Conservation (phyloP, 2,888 invertebrate genomes). For the Tipula confusa region DNA sequence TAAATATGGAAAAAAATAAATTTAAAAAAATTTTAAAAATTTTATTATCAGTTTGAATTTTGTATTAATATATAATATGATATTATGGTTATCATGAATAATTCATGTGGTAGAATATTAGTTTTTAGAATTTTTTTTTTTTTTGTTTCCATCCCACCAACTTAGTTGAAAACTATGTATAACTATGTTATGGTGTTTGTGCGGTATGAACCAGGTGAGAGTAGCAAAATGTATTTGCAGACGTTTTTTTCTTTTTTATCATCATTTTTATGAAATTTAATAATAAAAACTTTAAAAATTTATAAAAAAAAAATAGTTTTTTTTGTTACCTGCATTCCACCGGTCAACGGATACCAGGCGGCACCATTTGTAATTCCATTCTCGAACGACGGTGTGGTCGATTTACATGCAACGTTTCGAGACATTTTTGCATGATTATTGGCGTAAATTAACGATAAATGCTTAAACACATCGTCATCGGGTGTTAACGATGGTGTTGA, state of each 20-base stretch:
- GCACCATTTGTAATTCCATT: slow-evolving; percentile 94
- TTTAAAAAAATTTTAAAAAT: too few species aligned
- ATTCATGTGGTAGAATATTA: slow-evolving; percentile 12
- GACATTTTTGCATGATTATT: slow-evolving; percentile 87
- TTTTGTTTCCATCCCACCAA: not conserved
- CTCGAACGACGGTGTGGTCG: slow-evolving; percentile 69
- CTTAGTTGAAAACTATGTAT: not conserved
- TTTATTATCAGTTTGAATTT: not conserved
- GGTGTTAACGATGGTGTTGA: slow-evolving; percentile 79
- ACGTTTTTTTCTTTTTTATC: too few species aligned
- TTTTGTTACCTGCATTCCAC: slow-evolving; percentile 49
- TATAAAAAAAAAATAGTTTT: not conserved
- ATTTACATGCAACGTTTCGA: slow-evolving; percentile 74
- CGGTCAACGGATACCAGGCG: slow-evolving; percentile 85
- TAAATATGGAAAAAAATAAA: slow-evolving; percentile 61
- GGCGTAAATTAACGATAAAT: slow-evolving; percentile 78
- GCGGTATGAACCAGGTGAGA: not conserved
- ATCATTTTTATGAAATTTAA: slow-evolving; percentile 27
- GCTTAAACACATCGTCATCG: slow-evolving; percentile 88
- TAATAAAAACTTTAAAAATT: slow-evolving; percentile 29
- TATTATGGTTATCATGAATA: slow-evolving; percentile 12
- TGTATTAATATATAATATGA: not conserved
- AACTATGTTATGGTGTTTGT: not conserved
- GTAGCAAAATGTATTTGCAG: not conserved
- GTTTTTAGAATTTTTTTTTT: not conserved